These are phyloP conservation scores for Tenthredo notha DNA, from an alignment of 2,888 invertebrate species.

Conservation along the genomic window DNA sequence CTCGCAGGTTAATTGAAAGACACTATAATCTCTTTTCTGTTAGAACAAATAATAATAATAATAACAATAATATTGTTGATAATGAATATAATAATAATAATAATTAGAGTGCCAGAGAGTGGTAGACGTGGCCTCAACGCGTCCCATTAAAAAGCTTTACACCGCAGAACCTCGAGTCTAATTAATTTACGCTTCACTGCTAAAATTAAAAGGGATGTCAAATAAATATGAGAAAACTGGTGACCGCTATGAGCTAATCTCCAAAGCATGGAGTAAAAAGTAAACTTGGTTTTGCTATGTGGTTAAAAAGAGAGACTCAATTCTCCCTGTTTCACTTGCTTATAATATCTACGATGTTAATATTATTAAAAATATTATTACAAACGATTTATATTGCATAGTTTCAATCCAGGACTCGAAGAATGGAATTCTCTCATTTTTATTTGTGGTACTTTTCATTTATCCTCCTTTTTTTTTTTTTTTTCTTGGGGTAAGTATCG, in stretches of 20 bases:
- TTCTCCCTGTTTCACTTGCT: neutral
- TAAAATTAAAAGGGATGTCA: slow-evolving; percentile 59
- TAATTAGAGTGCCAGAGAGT: neutral
- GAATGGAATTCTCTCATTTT: neutral
- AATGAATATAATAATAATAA: neutral
- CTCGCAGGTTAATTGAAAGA: neutral
- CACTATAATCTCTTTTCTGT: neutral
- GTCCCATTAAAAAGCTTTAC: slow-evolving; percentile 54
- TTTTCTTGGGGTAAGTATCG: neutral
- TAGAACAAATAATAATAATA: neutral
- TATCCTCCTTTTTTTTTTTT: neutral
- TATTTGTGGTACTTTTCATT: neutral
- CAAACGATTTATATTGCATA: neutral
- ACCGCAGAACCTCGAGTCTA: slow-evolving; percentile 57
- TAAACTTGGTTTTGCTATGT: neutral
- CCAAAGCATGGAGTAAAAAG: slow-evolving; percentile 15
- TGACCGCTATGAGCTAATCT: slow-evolving; percentile 15
- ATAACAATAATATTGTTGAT: neutral
- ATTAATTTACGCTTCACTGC: slow-evolving; percentile 63
- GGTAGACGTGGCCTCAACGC: slow-evolving; percentile 57
- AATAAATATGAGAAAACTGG: slow-evolving; percentile 57
- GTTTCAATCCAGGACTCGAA: neutral
- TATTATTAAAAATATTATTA: too few relatives aligned
- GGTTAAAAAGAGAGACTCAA: neutral
- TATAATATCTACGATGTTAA: too few relatives aligned